A percentile compares a stretch with the other conserved stretches of the same genome.
These are phyloP conservation scores for Pharmacophagus antenor DNA, from an alignment of 2,888 invertebrate species.

Conservation along the genomic window DNA sequence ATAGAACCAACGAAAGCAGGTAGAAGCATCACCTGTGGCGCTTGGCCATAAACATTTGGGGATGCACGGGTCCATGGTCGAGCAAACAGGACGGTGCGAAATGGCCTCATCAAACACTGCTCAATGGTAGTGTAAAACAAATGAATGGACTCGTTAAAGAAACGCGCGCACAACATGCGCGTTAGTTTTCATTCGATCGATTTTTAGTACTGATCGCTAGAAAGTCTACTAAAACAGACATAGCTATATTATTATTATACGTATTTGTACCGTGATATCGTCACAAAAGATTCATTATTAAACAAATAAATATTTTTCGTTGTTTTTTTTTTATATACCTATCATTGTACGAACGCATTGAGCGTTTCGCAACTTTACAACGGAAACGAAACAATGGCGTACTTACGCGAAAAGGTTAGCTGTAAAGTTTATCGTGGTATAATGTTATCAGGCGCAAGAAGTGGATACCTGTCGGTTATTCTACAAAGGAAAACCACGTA, in stretches of 20 bases:
- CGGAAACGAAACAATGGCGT: constrained; percentile 1
- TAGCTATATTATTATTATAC: constrained; percentile 16
- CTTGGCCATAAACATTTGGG: constrained; percentile 51
- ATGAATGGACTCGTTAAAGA: constrained; percentile 57
- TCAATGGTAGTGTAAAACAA: constrained; percentile 51
- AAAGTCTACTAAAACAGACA: constrained; percentile 15
- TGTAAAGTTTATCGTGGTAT: constrained; percentile 39
- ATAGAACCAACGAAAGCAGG: constrained; percentile 51
- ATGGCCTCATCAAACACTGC: constrained; percentile 62
- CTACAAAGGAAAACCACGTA: constrained; percentile 43
- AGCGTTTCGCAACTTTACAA: constrained; percentile 8
- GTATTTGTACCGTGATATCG: neutral
- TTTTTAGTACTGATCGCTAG: constrained; percentile 8
- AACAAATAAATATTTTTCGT: no score
- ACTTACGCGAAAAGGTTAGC: constrained; percentile 11
- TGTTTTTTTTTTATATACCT: no score
- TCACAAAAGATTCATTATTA: neutral
- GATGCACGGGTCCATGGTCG: constrained; percentile 51
- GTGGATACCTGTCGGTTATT: constrained; percentile 44
- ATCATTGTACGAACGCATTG: neutral
- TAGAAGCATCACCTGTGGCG: constrained; percentile 72
- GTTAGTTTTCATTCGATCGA: constrained; percentile 14
- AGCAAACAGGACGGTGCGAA: constrained; percentile 65
- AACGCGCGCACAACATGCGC: constrained; percentile 22
- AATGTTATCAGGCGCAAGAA: constrained; percentile 41